Conservation (phyloP, 2,113 vertebrate species). For the Psettodes erumei region DNA sequence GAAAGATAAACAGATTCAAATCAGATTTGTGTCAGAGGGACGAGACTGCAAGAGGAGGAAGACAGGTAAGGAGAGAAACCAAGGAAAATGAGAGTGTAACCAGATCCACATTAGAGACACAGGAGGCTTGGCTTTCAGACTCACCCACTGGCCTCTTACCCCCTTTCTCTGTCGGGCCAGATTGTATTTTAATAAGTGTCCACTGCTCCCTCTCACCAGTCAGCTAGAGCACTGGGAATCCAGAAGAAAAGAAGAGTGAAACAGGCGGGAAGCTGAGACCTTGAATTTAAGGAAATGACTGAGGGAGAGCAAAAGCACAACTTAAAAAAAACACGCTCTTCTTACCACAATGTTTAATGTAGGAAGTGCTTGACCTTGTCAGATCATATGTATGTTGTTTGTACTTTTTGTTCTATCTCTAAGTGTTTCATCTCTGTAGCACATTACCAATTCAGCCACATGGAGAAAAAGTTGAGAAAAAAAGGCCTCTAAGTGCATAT, state of each 20-base stretch:
- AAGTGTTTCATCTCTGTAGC: not conserved
- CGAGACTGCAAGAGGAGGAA: not conserved
- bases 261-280: slow-evolving; percentile 29
- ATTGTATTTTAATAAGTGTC: slow-evolving; percentile 67
- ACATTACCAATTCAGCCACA: not conserved
- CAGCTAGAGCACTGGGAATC: slow-evolving; percentile 35
- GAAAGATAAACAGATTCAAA: slow-evolving; percentile 53
- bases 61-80: slow-evolving; percentile 46
- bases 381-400: not conserved
- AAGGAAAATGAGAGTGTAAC: slow-evolving; percentile 60
- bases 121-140: slow-evolving; percentile 57
- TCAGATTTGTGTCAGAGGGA: slow-evolving; percentile 46
- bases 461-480: not conserved
- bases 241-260: slow-evolving; percentile 16
- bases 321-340: slow-evolving; percentile 7
- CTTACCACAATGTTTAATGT: slow-evolving; percentile 20
- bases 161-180: slow-evolving; percentile 33
- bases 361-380: slow-evolving; percentile 2
- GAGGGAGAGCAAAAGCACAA: not conserved
- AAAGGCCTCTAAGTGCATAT: not conserved
- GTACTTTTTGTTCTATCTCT: not conserved
- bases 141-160: slow-evolving; percentile 57
- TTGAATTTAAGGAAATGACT: slow-evolving; percentile 29
- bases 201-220: slow-evolving; percentile 35
- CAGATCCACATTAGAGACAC: slow-evolving; percentile 42